These are phyloP conservation scores for Lucilia cuprina DNA, from an alignment of 1,140 invertebrate species.

Conservation along the genomic window DNA sequence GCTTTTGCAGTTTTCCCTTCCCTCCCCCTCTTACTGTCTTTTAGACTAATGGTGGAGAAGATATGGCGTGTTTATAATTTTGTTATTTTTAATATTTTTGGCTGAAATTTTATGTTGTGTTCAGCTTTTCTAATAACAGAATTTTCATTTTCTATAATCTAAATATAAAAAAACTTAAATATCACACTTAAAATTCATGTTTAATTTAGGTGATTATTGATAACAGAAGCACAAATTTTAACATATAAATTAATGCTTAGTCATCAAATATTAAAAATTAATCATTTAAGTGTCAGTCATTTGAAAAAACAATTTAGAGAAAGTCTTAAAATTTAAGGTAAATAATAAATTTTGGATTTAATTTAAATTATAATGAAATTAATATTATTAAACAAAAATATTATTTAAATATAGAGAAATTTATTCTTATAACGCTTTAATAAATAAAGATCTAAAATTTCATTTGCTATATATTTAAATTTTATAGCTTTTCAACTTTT, in stretches of 20 bases:
- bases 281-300: not conserved
- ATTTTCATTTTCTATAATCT: not conserved
- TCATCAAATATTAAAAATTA: not conserved
- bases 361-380: too few species aligned
- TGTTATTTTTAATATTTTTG: too few species aligned
- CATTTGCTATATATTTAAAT: not conserved
- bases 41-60: too few species aligned
- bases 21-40: too few species aligned
- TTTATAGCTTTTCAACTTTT: not conserved
- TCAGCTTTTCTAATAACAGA: not conserved
- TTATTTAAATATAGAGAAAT: too few species aligned
- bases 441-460: not conserved
- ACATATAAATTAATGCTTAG: not conserved
- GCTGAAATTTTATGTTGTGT: too few species aligned
- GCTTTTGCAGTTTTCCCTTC: not conserved
- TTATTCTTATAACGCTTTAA: not conserved
- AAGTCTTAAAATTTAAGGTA: too few species aligned
- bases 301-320: not conserved
- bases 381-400: not conserved
- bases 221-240: not conserved
- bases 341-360: too few species aligned
- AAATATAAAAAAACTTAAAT: not conserved
- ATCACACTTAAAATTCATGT: not conserved
- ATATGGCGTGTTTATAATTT: too few species aligned
- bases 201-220: not conserved